These are phyloP conservation scores for Nannoperca obscura DNA, from an alignment of 2,797 vertebrate genomes.

Conservation along the genomic window DNA sequence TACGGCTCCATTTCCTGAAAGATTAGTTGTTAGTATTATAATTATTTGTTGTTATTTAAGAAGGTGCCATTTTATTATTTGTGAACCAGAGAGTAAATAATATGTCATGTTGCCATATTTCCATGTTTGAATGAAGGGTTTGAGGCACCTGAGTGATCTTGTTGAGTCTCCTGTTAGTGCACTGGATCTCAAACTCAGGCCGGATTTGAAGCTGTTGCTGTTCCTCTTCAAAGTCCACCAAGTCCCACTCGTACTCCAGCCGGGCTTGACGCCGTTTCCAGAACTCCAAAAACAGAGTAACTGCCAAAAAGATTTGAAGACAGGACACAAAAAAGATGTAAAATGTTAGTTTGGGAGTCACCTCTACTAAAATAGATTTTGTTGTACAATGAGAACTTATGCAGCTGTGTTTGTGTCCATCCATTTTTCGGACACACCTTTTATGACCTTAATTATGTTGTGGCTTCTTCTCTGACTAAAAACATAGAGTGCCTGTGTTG, in stretches of 20 bases:
- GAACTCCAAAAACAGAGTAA: constrained; percentile 88
- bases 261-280: constrained; percentile 88
- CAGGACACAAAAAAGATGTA: background rate
- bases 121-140: background rate
- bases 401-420: background rate
- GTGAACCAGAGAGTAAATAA: background rate
- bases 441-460: constrained; percentile 2
- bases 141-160: constrained; percentile 83
- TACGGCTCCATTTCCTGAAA: constrained; percentile 88
- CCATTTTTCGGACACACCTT: background rate
- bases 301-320: constrained; percentile 58
- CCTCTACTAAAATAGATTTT: background rate
- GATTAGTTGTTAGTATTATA: background rate
- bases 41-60: background rate
- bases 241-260: constrained; percentile 87
- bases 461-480: background rate
- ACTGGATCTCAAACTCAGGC: constrained; percentile 86
- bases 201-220: constrained; percentile 89
- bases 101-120: background rate
- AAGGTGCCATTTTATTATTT: background rate
- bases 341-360: background rate
- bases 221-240: constrained; percentile 88
- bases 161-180: constrained; percentile 82
- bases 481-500: constrained; percentile 13
- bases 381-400: background rate